Conservation (phyloP, 2,888 invertebrate species). For the Galerucella nymphaeae region DNA sequence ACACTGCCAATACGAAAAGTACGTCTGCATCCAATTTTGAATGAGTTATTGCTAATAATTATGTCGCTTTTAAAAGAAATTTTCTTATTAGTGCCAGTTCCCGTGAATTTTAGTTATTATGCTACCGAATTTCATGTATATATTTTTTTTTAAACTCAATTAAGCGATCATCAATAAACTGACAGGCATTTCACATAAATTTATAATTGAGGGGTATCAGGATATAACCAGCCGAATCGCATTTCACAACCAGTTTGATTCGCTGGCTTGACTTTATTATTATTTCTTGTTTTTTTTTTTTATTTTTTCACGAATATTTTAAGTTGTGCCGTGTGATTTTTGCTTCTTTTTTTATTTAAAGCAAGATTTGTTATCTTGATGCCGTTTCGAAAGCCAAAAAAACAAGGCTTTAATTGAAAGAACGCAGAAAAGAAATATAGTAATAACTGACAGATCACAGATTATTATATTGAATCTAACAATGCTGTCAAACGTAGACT, state of each 20-base stretch:
- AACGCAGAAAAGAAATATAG: no score
- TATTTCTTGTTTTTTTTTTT: background rate
- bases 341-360: background rate
- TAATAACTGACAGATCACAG: no score
- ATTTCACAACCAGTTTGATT: slow-evolving; percentile 8
- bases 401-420: background rate
- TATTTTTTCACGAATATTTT: background rate
- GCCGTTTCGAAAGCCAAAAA: background rate
- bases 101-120: background rate
- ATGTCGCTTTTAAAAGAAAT: background rate
- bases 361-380: background rate
- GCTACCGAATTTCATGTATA: background rate
- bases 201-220: slow-evolving; percentile 4
- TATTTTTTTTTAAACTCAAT: background rate
- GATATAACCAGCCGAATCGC: background rate
- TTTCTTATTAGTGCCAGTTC: background rate
- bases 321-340: background rate
- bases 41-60: background rate
- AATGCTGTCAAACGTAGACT: no score
- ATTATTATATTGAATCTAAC: no score
- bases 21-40: no score
- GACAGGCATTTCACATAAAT: slow-evolving; percentile 3
- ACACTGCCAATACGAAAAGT: no score
- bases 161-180: background rate
- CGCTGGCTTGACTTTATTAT: background rate